Evolutionary conservation across 2,888 invertebrate genomes (phyloP), one percentile per base, ranked within the genome.

Genomic region (Ecliptopera silaceata): DNA sequence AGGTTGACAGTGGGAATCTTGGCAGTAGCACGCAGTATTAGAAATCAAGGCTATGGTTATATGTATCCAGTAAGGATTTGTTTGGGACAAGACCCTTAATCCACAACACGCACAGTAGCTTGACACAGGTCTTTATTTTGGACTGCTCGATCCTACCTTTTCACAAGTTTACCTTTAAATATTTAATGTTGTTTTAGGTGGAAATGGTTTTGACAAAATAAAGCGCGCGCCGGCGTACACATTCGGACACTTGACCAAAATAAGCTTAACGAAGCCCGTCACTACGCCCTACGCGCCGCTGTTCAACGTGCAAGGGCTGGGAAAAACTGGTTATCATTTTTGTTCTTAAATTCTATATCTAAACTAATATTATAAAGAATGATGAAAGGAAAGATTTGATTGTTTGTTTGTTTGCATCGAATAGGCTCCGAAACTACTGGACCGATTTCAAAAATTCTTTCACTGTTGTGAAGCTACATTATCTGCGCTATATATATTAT

Each of bases 171-270:
- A 18, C 10, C 10, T 43, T 44, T n/a, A 34, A 31, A 22, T 45
- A 50, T 54, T 29, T 18, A 22, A 10, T 52, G 26, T 41, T 22
- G 22, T 72, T 70, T 11, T 51, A 88, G 88, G 87, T 69, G 88
- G 87, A 0, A 75, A 71, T 11, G 89, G 88, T 0, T 85, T 76
- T 60, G 80, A 79, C 11, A 79, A 79, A 45, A 86, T 89, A 58
- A 83, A 75, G 57, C 81, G 83, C 17, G 74, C 82, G 0, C 89
- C 88, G n/a, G 88, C 88, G 0, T 89, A 84, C 58, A 80, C 84
- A 0, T 86, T 89, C 42, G 88, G 88, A 3, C 66, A 70, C 32
- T 57, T 61, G 3, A 79, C 79, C 0, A 79, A 79, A 4, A 4
- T 58, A 0, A 57, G 15, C 20, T 56, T 70, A 4, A 1, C 29